Percentiles rank a stretch among this genome's conserved stretches.
These are phyloP conservation scores for Chondrosia reniformis DNA, from an alignment of 37 sponge, comb jelly and placozoan genomes.

Conservation along the genomic window DNA sequence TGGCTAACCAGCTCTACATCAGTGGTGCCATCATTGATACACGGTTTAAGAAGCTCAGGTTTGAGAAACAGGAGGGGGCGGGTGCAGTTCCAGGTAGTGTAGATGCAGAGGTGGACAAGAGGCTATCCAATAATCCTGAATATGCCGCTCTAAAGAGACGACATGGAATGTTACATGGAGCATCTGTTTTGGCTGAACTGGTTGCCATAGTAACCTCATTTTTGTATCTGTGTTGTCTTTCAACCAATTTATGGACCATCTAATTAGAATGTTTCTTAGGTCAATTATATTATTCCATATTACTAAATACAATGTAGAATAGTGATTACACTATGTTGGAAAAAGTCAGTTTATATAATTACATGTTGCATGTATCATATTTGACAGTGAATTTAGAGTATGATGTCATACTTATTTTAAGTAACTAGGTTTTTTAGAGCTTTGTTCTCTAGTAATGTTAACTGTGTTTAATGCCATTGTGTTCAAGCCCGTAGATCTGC, in stretches of 20 bases:
- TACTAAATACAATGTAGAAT: too few species aligned
- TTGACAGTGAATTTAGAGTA: too few species aligned
- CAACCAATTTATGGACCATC: constrained; percentile 30
- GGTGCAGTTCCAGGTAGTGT: constrained; percentile 48
- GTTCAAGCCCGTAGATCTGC: too few species aligned
- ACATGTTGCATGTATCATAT: background rate
- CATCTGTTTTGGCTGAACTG: constrained; percentile 28
- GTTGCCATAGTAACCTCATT: constrained; percentile 26
- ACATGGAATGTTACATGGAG: constrained; percentile 29
- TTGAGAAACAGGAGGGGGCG: constrained; percentile 54
- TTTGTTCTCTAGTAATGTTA: too few species aligned
- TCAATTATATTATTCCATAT: too few species aligned
- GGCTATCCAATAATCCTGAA: constrained; percentile 33
- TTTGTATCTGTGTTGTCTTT: constrained; percentile 55
- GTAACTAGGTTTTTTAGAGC: too few species aligned
- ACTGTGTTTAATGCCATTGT: too few species aligned
- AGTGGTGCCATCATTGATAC: constrained; percentile 31
- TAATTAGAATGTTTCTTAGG: constrained; percentile 1
- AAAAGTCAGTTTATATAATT: background rate
- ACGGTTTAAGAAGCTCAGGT: constrained; percentile 35
- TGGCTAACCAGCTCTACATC: constrained; percentile 36
- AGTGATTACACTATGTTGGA: background rate
- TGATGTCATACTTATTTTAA: too few species aligned
- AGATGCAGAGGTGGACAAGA: constrained; percentile 44
- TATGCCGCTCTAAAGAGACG: constrained; percentile 43